Base-by-base conservation (phyloP, 2,888 invertebrate species). In the Palloptera scutellata region DNA sequence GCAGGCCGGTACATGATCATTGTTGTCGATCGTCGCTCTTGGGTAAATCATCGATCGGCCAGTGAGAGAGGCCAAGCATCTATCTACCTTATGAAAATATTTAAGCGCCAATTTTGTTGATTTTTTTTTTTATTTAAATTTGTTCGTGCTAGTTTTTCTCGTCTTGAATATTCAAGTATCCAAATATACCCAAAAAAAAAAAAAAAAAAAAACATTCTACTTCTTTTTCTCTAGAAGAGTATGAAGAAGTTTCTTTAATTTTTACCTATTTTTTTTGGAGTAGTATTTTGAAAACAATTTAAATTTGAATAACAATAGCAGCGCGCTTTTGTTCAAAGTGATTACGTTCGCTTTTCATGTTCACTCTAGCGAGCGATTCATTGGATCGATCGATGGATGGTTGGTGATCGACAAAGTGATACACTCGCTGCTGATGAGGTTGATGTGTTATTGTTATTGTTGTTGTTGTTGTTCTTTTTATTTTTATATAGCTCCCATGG, bases 21-120 rank as follows among this genome's bases (percentile, higher is more conserved):
- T 42, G 42, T 54, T 17, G 20, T 19, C 20, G 30, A 30, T 40
- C 55, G 61, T 57, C 61, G n/a, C n/a, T n/a, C n/a, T n/a, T n/a
- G n/a, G n/a, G n/a, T 45, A 57, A 61, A 66, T 15, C 57, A 17
- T 55, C 52, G 45, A 53, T 61, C 64, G 64, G n/a, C 43, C 43
- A 40, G 66, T n/a, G n/a, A n/a, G n/a, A n/a, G n/a, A n/a, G n/a
- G n/a, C n/a, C 64, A 65, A 67, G 64, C 60, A 8, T 30, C 11
- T 15, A 9, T 41, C 67, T 63, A 54, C 67, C 59, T 65, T 65
- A 61, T 69, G 77, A 74, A 81, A 77, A 78, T 76, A 81, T 79
- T 81, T 79, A 81, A 79, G 81, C 79, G 79, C 79, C 79, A 81
- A 78, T 80, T 78, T 76, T 72, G 60, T 51, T 60, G 53, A 41